Percentiles rank a stretch among this genome's conserved stretches.
phyloP scores from a whole-genome alignment of 1,140 invertebrate species.

The Diorhabda sublineata region DNA sequence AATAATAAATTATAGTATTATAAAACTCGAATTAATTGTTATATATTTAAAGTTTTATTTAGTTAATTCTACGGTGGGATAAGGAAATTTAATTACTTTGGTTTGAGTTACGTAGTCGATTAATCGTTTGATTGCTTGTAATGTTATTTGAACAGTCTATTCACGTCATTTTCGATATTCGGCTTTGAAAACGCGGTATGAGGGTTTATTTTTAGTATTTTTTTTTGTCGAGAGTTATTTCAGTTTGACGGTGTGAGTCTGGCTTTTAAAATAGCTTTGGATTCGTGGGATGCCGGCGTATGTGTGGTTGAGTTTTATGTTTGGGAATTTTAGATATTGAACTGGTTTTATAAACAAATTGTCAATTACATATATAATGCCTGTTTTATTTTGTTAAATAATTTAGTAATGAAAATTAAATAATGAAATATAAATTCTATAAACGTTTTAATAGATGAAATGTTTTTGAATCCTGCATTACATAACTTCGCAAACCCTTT shows the following conservation, averaged over 20 bases:
- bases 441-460: too few species aligned
- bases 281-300: constrained; percentile 1
- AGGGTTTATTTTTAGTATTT: constrained; percentile 18
- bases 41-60: not conserved
- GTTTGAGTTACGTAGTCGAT: too few species aligned
- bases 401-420: too few species aligned
- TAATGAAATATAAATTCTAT: too few species aligned
- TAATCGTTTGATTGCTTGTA: constrained; percentile 21
- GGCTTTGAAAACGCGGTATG: constrained; percentile 4
- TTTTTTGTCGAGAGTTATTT: constrained; percentile 12
- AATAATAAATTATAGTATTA: too few species aligned
- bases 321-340: constrained; percentile 1
- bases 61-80: not conserved
- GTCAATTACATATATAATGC: too few species aligned
- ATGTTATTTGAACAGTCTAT: constrained; percentile 29
- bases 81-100: too few species aligned
- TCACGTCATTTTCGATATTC: constrained; percentile 27
- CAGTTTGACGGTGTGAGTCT: constrained; percentile 15
- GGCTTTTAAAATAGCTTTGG: constrained; percentile 14
- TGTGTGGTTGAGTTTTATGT: constrained; percentile 9
- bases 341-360: constrained; percentile 9
- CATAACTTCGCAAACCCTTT: too few species aligned
- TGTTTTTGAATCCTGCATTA: too few species aligned
- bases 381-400: too few species aligned
- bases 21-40: too few species aligned